These are phyloP conservation scores for Procambarus virginalis DNA, from an alignment of 1,140 invertebrate species.

Conservation along the genomic window DNA sequence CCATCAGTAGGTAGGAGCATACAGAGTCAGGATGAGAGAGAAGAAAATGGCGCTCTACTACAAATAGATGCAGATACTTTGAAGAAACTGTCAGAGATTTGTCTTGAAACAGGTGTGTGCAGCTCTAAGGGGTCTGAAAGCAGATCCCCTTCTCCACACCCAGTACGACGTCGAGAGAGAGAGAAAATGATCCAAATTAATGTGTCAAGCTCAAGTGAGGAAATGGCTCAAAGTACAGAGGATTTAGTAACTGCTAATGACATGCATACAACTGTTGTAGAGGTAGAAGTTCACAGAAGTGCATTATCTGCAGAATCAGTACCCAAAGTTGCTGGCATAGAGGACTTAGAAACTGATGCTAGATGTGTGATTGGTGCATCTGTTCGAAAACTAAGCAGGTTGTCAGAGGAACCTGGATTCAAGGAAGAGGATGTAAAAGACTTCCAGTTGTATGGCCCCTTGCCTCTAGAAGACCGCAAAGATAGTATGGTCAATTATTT, in stretches of 20 bases:
- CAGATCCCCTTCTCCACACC: slow-evolving; percentile 54
- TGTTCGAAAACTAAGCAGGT: slow-evolving; percentile 56
- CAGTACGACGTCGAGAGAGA: slow-evolving; percentile 39
- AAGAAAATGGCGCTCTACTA: background rate
- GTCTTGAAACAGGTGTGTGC: slow-evolving; percentile 21
- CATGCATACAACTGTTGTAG: slow-evolving; percentile 33
- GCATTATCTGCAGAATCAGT: slow-evolving; percentile 15
- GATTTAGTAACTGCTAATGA: background rate
- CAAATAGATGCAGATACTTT: slow-evolving; percentile 34
- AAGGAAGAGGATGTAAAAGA: slow-evolving; percentile 64
- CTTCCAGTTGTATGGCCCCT: slow-evolving; percentile 41
- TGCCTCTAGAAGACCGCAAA: slow-evolving; percentile 57
- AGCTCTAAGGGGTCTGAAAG: background rate
- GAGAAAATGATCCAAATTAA: slow-evolving; percentile 54
- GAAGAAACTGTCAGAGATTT: slow-evolving; percentile 39
- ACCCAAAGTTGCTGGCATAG: background rate
- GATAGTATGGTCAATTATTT: slow-evolving; percentile 64
- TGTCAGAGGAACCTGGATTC: slow-evolving; percentile 62
- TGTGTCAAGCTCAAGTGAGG: slow-evolving; percentile 46
- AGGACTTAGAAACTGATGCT: slow-evolving; percentile 45
- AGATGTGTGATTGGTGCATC: slow-evolving; percentile 61
- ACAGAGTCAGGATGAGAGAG: slow-evolving; percentile 26
- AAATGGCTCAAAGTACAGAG: background rate
- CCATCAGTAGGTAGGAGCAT: background rate
- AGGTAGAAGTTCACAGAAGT: slow-evolving; percentile 48